A percentile compares a stretch with the other conserved stretches of the same genome.
Conservation (phyloP, 2,888 invertebrate genomes). For the Plebejus argus region DNA sequence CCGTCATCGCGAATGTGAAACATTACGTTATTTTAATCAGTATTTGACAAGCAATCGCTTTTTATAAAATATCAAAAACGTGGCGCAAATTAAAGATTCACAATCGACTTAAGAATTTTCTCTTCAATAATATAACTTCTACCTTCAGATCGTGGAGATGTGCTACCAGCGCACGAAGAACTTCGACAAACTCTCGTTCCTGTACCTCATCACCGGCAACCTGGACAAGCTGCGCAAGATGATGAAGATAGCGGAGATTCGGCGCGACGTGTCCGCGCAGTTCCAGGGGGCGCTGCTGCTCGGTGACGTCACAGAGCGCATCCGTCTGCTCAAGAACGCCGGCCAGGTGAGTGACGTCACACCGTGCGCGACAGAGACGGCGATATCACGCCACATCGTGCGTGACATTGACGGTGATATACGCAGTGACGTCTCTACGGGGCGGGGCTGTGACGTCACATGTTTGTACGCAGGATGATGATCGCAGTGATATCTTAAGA, state of each 20-base stretch:
- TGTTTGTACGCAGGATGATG: neutral
- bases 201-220: constrained; percentile 99
- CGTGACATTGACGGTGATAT: neutral
- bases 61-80: too few relatives aligned
- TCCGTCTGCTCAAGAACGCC: constrained; percentile 89
- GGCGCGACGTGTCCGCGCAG: constrained; percentile 97
- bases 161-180: constrained; percentile 99
- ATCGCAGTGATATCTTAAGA: neutral
- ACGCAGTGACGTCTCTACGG: neutral
- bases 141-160: constrained; percentile 92
- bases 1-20: too few relatives aligned
- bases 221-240: constrained; percentile 98
- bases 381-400: constrained; percentile 81
- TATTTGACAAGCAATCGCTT: too few relatives aligned
- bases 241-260: constrained; percentile 99
- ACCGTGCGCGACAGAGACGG: constrained; percentile 54
- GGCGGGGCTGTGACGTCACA: neutral
- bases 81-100: too few relatives aligned
- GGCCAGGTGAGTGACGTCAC: constrained; percentile 68
- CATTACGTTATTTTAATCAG: too few relatives aligned
- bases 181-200: constrained; percentile 98
- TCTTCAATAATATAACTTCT: neutral
- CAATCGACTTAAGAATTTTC: neutral
- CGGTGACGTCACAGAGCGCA: constrained; percentile 95
- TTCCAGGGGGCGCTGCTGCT: constrained; percentile 96